phyloP scores from a whole-genome alignment of 2,797 vertebrate genomes.

The Acanthis flammea region DNA sequence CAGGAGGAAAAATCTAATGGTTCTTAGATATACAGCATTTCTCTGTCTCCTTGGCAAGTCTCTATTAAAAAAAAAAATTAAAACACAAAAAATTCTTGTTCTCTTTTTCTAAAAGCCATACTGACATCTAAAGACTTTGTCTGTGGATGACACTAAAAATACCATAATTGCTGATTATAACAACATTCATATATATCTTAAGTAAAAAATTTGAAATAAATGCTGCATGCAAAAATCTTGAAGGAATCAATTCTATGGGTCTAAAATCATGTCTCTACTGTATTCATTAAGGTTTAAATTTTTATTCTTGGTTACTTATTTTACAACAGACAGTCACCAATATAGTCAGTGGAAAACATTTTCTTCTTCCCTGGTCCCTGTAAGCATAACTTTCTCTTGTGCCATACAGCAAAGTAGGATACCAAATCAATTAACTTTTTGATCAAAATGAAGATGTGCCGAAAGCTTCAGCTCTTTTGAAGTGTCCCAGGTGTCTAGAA shows the following conservation, averaged over 20 bases:
- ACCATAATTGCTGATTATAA: neutral
- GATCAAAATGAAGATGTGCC: neutral
- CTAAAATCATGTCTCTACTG: neutral
- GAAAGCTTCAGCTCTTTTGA: neutral
- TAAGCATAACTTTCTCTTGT: neutral
- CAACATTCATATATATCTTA: neutral
- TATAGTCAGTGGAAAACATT: neutral
- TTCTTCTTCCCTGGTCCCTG: neutral
- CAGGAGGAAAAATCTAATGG: neutral
- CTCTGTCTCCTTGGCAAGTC: neutral
- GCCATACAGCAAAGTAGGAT: neutral
- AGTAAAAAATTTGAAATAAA: neutral
- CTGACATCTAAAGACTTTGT: neutral
- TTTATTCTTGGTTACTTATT: neutral
- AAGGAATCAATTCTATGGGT: neutral
- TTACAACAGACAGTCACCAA: neutral
- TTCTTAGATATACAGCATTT: neutral
- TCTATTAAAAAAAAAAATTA: too few species aligned
- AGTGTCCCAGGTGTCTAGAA: neutral
- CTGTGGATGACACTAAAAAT: neutral
- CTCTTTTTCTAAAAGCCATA: neutral
- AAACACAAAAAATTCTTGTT: fast-evolving
- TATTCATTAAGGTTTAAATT: neutral
- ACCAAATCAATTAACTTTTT: neutral
- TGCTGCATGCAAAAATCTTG: neutral